A percentile compares a stretch with the other conserved stretches of the same genome.
Evolutionary conservation across 2,888 invertebrate species (phyloP).

Genomic region (Hydrotaea diabolus): DNA sequence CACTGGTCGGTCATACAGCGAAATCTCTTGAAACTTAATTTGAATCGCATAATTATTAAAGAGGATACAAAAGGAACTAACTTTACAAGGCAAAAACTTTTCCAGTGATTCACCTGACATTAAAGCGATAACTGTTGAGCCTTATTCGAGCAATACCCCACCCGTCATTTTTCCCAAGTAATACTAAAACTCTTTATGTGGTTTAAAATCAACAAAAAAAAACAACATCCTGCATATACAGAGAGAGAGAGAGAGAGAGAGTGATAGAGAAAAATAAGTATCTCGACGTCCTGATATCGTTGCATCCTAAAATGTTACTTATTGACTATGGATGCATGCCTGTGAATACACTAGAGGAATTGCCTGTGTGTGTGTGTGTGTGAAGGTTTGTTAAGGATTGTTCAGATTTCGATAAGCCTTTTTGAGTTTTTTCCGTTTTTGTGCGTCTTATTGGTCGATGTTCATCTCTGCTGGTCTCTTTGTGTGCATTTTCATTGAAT

Average conservation of each 20-base stretch:
- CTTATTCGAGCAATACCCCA: too few species aligned
- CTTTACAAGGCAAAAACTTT: too few species aligned
- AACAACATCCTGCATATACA: neutral
- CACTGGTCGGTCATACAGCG: neutral
- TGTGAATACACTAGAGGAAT: too few species aligned
- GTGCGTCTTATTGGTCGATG: neutral
- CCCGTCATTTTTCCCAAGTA: too few species aligned
- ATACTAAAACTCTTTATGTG: too few species aligned
- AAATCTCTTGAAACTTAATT: neutral
- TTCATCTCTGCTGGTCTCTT: neutral
- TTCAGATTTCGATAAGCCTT: constrained; percentile 2
- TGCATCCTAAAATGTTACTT: constrained; percentile 8
- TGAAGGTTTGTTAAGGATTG: constrained; percentile 10
- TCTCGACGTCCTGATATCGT: too few species aligned
- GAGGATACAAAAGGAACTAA: too few species aligned
- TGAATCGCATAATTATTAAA: too few species aligned
- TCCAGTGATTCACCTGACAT: too few species aligned
- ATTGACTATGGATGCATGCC: constrained; percentile 1
- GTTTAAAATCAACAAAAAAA: too few species aligned
- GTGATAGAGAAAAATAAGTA: neutral
- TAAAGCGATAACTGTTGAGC: too few species aligned
- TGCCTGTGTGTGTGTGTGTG: too few species aligned
- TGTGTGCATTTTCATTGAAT: neutral
- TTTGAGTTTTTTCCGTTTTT: constrained; percentile 26
- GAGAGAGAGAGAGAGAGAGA: neutral